A percentile compares a stretch with the other conserved stretches of the same genome.
phyloP scores from a whole-genome alignment of 2,797 vertebrate species.

The Euphonia xanthogaster region DNA sequence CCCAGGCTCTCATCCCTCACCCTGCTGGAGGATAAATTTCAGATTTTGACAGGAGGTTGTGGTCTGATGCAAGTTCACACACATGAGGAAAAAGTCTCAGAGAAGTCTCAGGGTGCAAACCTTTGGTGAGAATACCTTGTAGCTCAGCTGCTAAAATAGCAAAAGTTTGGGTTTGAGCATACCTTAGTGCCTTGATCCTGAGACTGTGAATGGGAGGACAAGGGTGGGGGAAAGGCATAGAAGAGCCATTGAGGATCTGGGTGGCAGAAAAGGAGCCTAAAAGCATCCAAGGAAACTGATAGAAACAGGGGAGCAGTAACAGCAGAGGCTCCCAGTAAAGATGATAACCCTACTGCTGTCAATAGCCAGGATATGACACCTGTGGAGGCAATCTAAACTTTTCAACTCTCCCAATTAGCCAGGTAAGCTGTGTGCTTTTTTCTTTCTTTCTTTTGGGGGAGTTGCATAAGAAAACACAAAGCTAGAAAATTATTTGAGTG shows the following conservation, averaged over 20 bases:
- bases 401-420: neutral
- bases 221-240: fast-evolving
- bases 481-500: neutral
- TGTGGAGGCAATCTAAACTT: neutral
- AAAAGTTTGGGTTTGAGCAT: neutral
- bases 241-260: neutral
- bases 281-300: neutral
- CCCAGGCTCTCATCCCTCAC: neutral
- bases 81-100: neutral
- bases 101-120: neutral
- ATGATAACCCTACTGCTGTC: neutral
- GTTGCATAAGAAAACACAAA: neutral
- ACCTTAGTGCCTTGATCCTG: neutral
- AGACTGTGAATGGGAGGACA: neutral
- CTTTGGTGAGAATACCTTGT: neutral
- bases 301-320: neutral
- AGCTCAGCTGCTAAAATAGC: neutral
- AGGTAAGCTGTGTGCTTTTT: neutral
- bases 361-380: neutral
- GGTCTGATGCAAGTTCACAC: neutral
- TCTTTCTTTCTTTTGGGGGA: neutral
- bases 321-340: neutral
- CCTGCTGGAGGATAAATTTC: neutral
- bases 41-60: neutral
- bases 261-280: neutral